Evolutionary conservation across 1,140 invertebrate genomes (phyloP).

Genomic region (Rhizoglyphus robini): DNA sequence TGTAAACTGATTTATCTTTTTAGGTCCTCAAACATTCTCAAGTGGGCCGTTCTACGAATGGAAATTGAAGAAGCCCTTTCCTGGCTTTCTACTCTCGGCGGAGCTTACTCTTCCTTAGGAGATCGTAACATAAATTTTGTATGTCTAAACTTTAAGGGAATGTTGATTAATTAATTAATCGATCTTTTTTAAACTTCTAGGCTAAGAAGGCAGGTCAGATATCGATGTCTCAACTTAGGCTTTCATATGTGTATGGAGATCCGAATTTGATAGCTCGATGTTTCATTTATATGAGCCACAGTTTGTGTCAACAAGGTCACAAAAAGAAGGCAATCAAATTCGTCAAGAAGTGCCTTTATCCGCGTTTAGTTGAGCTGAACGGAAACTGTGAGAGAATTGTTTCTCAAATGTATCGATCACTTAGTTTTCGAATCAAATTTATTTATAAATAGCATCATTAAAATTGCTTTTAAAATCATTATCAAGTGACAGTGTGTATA

Average conservation of each 20-base stretch:
- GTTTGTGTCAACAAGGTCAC: constrained; percentile 59
- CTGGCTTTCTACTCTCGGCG: constrained; percentile 89
- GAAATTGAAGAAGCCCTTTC: constrained; percentile 73
- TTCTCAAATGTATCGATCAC: constrained; percentile 19
- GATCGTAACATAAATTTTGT: constrained; percentile 63
- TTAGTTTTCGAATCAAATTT: constrained; percentile 13
- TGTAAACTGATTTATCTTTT: constrained; percentile 20
- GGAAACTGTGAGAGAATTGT: constrained; percentile 17
- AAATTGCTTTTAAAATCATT: no score
- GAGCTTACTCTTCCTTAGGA: constrained; percentile 80
- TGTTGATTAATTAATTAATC: no score
- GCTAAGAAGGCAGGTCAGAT: constrained; percentile 70
- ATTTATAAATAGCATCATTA: constrained; percentile 5
- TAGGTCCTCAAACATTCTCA: constrained; percentile 31
- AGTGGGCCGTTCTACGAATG: constrained; percentile 33
- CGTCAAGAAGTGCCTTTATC: constrained; percentile 7
- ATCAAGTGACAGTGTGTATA: no score
- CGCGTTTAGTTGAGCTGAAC: background rate
- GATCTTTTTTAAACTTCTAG: no score
- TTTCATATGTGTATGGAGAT: constrained; percentile 64
- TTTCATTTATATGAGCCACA: constrained; percentile 67
- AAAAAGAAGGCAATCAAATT: background rate
- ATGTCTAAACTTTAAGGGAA: no score
- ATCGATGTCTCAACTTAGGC: constrained; percentile 59
- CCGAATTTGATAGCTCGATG: constrained; percentile 60